Percentiles rank a stretch among this genome's conserved stretches.
Conservation (phyloP, 2,797 vertebrate species). For the Melopsittacus undulatus region DNA sequence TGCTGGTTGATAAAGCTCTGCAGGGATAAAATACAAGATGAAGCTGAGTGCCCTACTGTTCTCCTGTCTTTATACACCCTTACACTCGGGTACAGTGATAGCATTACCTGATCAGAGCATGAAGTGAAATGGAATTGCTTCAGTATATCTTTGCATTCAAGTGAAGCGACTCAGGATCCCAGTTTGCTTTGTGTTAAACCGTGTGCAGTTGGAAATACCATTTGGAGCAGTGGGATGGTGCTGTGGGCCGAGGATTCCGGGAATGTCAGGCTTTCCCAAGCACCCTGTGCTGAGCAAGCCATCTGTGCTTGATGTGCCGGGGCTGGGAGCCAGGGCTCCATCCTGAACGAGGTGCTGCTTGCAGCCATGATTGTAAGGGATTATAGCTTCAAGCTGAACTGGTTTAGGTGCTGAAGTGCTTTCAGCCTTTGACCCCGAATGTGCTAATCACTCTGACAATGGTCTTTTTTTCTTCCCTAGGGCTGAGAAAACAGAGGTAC, state of each 20-base stretch:
- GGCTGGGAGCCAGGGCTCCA: background rate
- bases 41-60: background rate
- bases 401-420: background rate
- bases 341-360: rapidly evolving
- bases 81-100: rapidly evolving
- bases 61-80: rapidly evolving
- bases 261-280: background rate
- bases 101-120: background rate
- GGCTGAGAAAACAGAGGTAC: slow-evolving; percentile 98
- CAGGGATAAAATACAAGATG: background rate
- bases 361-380: background rate
- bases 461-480: slow-evolving; percentile 72
- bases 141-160: background rate
- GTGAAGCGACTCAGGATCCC: background rate
- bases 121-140: background rate
- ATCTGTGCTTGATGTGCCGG: rapidly evolving
- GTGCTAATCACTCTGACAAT: background rate
- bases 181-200: background rate
- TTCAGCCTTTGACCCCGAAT: background rate
- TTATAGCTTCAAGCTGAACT: rapidly evolving
- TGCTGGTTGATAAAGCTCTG: background rate
- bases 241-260: background rate
- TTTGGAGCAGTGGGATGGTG: background rate
- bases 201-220: rapidly evolving
- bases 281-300: background rate